These are phyloP conservation scores for Stenchaetothrips biformis DNA, from an alignment of 2,888 invertebrate genomes.

Conservation along the genomic window DNA sequence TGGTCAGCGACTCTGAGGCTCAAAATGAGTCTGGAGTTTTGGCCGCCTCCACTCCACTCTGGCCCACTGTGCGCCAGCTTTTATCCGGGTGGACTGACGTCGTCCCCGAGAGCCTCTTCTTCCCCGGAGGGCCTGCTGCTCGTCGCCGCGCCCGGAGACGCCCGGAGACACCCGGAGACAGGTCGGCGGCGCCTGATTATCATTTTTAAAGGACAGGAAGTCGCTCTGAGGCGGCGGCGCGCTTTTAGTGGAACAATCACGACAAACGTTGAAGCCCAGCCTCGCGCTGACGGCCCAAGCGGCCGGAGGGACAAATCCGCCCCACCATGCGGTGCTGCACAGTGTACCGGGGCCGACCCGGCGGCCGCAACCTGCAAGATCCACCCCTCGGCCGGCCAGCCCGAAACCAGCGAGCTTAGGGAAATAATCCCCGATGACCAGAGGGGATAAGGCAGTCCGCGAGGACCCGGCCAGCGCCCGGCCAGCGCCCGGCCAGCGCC, in stretches of 20 bases:
- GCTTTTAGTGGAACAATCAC: slow-evolving; percentile 1
- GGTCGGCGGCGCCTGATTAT: neutral
- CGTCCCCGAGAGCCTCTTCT: too few species aligned
- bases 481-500: too few species aligned
- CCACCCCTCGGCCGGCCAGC: neutral
- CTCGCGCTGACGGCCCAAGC: too few species aligned
- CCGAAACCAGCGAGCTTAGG: neutral
- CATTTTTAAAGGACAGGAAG: neutral
- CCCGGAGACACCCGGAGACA: neutral
- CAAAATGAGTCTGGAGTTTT: too few species aligned
- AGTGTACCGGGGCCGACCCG: neutral
- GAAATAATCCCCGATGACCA: slow-evolving; percentile 19
- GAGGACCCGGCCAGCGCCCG: neutral
- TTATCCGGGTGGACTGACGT: too few species aligned
- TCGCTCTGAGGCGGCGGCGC: neutral
- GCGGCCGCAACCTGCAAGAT: neutral
- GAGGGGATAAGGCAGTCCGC: neutral
- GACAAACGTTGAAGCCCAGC: neutral
- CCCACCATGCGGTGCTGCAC: too few species aligned
- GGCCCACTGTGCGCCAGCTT: too few species aligned
- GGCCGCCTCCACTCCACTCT: too few species aligned
- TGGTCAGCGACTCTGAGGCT: too few species aligned
- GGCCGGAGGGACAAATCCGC: too few species aligned
- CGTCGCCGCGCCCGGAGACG: too few species aligned
- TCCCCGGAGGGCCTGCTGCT: too few species aligned